A percentile compares a stretch with the other conserved stretches of the same genome.
phyloP scores from a whole-genome alignment of 2,113 vertebrate genomes.

The Xerus inauris region DNA sequence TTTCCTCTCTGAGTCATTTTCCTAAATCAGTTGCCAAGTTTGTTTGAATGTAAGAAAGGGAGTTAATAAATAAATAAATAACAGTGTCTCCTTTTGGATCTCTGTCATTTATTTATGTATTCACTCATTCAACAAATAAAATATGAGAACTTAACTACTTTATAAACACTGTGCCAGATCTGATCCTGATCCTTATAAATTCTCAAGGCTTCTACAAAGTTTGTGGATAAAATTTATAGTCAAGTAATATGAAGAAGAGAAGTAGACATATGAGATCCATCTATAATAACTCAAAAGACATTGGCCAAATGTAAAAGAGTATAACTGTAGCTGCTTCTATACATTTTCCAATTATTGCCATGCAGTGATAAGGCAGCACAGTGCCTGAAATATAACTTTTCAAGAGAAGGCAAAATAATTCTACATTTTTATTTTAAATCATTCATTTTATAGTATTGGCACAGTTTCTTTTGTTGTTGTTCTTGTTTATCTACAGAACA shows the following conservation, averaged over 20 bases:
- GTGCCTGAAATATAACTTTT: background rate
- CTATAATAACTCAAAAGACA: background rate
- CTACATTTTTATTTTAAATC: background rate
- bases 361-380: background rate
- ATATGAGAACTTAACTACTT: background rate
- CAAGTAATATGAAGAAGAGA: background rate
- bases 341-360: background rate
- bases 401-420: background rate
- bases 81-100: background rate
- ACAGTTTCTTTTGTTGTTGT: background rate
- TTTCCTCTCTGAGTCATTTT: slow-evolving; percentile 48
- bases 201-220: background rate
- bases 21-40: slow-evolving; percentile 29
- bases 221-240: background rate
- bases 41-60: background rate
- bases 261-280: background rate
- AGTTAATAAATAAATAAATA: slow-evolving; percentile 32
- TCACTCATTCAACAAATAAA: background rate
- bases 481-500: background rate
- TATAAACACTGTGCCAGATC: background rate
- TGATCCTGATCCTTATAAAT: background rate
- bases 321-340: background rate
- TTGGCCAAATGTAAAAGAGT: background rate
- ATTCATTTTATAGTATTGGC: background rate
- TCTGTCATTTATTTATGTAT: slow-evolving; percentile 2